Conservation (phyloP, 2,888 invertebrate species). For the Serripes groenlandicus region DNA sequence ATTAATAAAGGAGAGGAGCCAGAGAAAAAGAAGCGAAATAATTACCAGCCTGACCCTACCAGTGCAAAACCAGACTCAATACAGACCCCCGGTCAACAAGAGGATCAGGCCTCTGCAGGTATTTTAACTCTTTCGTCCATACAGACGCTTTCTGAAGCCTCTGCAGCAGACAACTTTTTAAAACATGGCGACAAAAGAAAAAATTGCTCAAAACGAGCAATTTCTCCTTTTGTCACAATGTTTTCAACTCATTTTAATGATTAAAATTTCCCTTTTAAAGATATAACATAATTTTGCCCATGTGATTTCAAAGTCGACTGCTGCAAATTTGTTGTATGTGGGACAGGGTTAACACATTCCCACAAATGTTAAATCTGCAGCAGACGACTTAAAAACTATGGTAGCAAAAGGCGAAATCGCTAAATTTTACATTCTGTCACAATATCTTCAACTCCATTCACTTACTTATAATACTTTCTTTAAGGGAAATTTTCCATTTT, state of each 20-base stretch:
- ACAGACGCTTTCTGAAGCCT: not conserved
- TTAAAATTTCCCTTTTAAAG: not conserved
- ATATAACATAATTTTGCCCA: not conserved
- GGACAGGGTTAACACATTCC: too few relatives aligned
- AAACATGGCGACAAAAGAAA: not conserved
- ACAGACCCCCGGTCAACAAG: not conserved
- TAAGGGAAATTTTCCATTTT: too few relatives aligned
- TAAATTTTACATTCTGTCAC: too few relatives aligned
- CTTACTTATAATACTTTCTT: too few relatives aligned
- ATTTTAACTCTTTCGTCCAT: not conserved
- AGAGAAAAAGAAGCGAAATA: conserved; percentile 5
- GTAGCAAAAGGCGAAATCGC: too few relatives aligned
- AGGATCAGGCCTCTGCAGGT: conserved; percentile 14
- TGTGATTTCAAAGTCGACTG: too few relatives aligned
- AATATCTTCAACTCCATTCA: too few relatives aligned
- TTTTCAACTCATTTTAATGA: too few relatives aligned
- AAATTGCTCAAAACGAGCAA: not conserved
- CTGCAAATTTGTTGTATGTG: too few relatives aligned
- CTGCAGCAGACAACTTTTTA: not conserved
- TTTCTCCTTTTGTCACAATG: not conserved
- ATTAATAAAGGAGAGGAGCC: conserved; percentile 1
- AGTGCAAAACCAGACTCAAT: not conserved
- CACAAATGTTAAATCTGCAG: too few relatives aligned
- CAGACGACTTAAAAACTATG: too few relatives aligned
- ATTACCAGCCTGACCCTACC: conserved; percentile 14